Evolutionary conservation across 1,140 invertebrate species (phyloP).

Genomic region (Telenomus remus): DNA sequence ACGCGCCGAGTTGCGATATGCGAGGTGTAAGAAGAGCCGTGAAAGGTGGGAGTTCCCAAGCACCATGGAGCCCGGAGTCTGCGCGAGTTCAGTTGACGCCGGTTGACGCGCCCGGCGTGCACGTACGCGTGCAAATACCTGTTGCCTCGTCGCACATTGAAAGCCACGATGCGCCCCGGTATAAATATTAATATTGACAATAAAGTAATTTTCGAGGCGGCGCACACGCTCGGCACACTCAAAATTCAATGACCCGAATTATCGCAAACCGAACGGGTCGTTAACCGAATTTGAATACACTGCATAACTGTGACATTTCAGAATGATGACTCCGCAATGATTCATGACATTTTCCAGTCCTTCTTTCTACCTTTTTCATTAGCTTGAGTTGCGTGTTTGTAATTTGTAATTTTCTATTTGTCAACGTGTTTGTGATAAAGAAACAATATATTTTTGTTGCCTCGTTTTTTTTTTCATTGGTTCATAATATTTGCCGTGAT

Average conservation of each 20-base stretch:
- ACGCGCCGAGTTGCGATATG: constrained; percentile 40
- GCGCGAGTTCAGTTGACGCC: constrained; percentile 47
- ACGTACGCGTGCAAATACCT: constrained; percentile 50
- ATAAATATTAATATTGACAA: constrained; percentile 73
- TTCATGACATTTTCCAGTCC: constrained; percentile 43
- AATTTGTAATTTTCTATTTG: too few relatives aligned
- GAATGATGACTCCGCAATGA: constrained; percentile 29
- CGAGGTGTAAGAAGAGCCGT: constrained; percentile 55
- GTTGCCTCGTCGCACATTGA: constrained; percentile 63
- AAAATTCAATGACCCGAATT: constrained; percentile 58
- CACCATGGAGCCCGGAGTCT: constrained; percentile 39
- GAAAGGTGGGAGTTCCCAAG: constrained; percentile 57
- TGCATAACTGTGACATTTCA: constrained; percentile 42
- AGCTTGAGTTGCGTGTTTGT: neutral
- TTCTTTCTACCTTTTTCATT: constrained; percentile 7
- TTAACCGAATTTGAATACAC: constrained; percentile 55
- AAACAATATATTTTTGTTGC: too few relatives aligned
- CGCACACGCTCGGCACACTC: constrained; percentile 65
- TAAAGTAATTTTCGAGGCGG: constrained; percentile 68
- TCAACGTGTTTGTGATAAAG: too few relatives aligned
- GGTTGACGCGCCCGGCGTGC: constrained; percentile 23
- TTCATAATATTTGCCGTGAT: too few relatives aligned
- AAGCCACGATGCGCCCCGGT: constrained; percentile 59
- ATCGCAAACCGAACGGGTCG: constrained; percentile 44
- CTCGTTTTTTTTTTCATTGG: too few relatives aligned